Base-by-base conservation (phyloP, 2,888 invertebrate species). In the Pseudeuparius sepicola region DNA sequence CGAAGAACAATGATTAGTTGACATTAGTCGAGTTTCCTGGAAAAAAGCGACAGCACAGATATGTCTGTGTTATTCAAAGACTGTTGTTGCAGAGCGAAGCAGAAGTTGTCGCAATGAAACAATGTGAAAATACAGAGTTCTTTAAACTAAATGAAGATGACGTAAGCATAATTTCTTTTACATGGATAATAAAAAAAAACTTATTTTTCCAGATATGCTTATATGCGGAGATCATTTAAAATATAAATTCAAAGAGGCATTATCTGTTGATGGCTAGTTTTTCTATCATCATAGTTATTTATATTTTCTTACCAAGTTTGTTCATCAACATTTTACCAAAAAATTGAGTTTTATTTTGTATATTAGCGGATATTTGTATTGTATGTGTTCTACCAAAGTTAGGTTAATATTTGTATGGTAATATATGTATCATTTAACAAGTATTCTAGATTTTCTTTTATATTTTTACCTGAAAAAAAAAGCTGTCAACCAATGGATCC, bases 251-350 rank as follows among this genome's bases (percentile, higher is more conserved):
- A 24, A 32, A 15, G 14, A 32, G n/a, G 24, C 23, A 31, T 36
- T 36, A 16, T 16, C 25, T 36, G 36, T 31, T n/a, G 26, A 36
- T 36, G 25, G 31, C 14, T 36, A 36, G 13, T 24, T 29, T 35
- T n/a, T n/a, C n/a, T n/a, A n/a, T n/a, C n/a, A n/a, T n/a, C n/a
- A n/a, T n/a, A n/a, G n/a, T n/a, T n/a, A n/a, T n/a, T n/a, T n/a
- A n/a, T n/a, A n/a, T n/a, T n/a, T n/a, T n/a, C n/a, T n/a, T n/a
- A n/a, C n/a, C n/a, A n/a, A n/a, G n/a, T n/a, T n/a, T n/a, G n/a
- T n/a, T n/a, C n/a, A n/a, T n/a, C n/a, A n/a, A n/a, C n/a, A n/a
- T n/a, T n/a, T n/a, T n/a, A n/a, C n/a, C n/a, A n/a, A n/a, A n/a
- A n/a, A n/a, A n/a, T n/a, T n/a, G n/a, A n/a, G n/a, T n/a, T n/a